phyloP scores from a whole-genome alignment of 2,797 vertebrate genomes.

The Siniperca obscura region DNA sequence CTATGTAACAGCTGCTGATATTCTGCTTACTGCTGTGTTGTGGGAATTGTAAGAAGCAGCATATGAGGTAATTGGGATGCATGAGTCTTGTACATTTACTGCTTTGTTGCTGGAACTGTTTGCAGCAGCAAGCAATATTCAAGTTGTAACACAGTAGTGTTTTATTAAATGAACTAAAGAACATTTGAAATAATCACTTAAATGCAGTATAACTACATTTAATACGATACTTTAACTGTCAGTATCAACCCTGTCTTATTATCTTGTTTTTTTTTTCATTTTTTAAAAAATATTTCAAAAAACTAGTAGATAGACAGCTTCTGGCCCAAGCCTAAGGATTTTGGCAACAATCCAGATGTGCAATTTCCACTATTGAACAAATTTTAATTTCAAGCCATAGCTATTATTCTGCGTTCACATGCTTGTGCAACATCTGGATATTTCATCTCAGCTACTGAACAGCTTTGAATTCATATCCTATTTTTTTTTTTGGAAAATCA shows the following conservation, averaged over 20 bases:
- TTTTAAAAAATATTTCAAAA: neutral
- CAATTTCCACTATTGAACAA: neutral
- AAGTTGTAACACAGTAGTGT: neutral
- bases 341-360: constrained; percentile 18
- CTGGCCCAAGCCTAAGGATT: neutral
- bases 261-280: neutral
- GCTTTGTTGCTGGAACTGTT: neutral
- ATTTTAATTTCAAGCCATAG: neutral
- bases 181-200: constrained; percentile 7
- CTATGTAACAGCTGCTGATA: neutral
- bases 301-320: neutral
- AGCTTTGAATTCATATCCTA: neutral
- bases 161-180: neutral
- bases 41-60: constrained; percentile 15
- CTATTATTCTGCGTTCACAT: neutral
- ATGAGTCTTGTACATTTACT: neutral
- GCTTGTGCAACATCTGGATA: constrained; percentile 20
- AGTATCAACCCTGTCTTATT: neutral
- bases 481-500: neutral
- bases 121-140: neutral
- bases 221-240: neutral
- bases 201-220: neutral
- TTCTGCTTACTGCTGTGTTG: neutral
- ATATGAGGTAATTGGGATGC: neutral
- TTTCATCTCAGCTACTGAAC: neutral